Base-by-base conservation (phyloP, 2,797 vertebrate species). In the Galagoides demidoff region DNA sequence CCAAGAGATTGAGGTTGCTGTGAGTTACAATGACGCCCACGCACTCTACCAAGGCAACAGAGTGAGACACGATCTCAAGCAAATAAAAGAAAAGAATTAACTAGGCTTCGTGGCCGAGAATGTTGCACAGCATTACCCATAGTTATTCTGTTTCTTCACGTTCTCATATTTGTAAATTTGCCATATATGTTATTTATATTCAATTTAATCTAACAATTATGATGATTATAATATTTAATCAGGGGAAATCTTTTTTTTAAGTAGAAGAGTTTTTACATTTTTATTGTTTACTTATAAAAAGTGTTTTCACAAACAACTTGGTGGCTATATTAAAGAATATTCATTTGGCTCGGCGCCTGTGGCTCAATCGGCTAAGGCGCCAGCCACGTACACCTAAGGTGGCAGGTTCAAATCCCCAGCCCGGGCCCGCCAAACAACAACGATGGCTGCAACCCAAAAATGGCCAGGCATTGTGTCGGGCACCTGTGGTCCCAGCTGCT, bases 211-310 rank as follows among this genome's bases (percentile, higher is more conserved):
- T 95, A 57, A 68, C 11, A 82, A 1, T 76, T 83, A 37, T 5
- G 14, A 90, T 64, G 71, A 84, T 66, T 20, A 29, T 49, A 82
- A 55, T 16, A 22, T 73, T 90, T 59, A 73, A 92, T 52, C 78
- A 29, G 59, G 45, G 66, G 55, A 95, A 92, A 34, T 27, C 52
- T 57, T 82, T n/a, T 89, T 92, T 25, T 49, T 14, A 87, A 74
- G 25, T 73, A 49, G 37, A 85, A 89, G 31, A 55, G 10, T 45
- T 91, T 88, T 59, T 89, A 61, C 4, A 71, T 77, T 93, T 94
- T 64, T 82, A 82, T 79, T 68, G 25, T n/a, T 31, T 59, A 78
- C 82, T 93, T 66, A 55, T 55, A 61, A 78, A 93, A 71, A 83
- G 6, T 34, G 2, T 70, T 92, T 90, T 74, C 64, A 73, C 39